Evolutionary conservation across 2,113 vertebrate genomes (phyloP), one percentile per base, ranked within the genome.

Genomic region (Muntiacus reevesi): DNA sequence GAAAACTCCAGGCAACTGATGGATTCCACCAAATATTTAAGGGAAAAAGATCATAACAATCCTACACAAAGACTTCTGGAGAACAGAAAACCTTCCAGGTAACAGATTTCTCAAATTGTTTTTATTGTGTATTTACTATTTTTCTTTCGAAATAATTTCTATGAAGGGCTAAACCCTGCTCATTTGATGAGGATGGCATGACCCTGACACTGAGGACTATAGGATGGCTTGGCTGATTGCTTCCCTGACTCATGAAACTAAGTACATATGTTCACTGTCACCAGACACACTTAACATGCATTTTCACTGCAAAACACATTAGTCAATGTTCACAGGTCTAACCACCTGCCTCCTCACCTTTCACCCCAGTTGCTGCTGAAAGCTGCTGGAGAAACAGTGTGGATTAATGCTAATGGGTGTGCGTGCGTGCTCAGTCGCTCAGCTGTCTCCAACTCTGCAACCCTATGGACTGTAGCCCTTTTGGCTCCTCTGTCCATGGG

Each of bases 21-120:
- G 9, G 17, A 88, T 76, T 97, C 89, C 89, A 71, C n/a, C 25
- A 96, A 43, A 91, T 67, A 94, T 21, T 79, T 94, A 64, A 82
- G 33, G 52, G 36, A 15, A 4, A 54, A 87, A 43, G 57, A 90
- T 21, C 30, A 30, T 14, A 89, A 90, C 19, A 60, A 87, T 86
- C 30, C 62, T 76, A 95, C 2, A 84, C 3, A 95, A 91, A 98
- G 83, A 7, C 52, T 79, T 87, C 57, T 15, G 40, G 30, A 94
- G 89, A 96, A 43, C 0, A 96, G 27, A 89, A 93, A 86, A 76
- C 60, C 52, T 92, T 97, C 87, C 23, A 88, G 60, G 52, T 54
- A 88, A 88, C n/a, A 87, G 10, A 89, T 84, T 87, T 89, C 52
- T 95, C 43, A 33, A 83, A 27, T 33, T 79, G 83, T 81, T 91